Base-by-base conservation (phyloP, 2,113 vertebrate genomes). In the Polypterus senegalus region DNA sequence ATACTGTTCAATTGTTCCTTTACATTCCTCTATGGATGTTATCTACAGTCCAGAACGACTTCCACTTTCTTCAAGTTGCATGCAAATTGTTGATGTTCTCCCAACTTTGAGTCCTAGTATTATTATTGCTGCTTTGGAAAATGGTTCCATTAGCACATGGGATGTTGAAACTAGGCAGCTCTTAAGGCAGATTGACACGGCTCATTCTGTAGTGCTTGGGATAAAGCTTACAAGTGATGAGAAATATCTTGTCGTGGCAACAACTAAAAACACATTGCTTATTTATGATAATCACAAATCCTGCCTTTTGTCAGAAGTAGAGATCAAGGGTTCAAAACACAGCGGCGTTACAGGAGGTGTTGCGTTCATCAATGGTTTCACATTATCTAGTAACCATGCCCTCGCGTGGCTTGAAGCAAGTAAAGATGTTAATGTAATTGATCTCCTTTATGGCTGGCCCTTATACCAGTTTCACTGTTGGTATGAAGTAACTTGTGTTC, bases 401-500 rank as follows among this genome's bases (percentile, higher is more conserved):
- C 89, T 99, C 59, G 95, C 93, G 3, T 99, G 96, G 96, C 85
- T 98, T 45, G 95, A 99, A 68, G 92, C 94, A 65, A 99, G 95
- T 75, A 99, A 96, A 83, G 91, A 96, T 1, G 89, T 98, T 65
- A 96, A 91, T 5, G 92, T 98, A 48, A 97, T 99, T 10, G 96
- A 99, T 68, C 77, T 99, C 57, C 85, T 93, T 11, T 99, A 97
- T 0, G 93, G 96, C 1, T 98, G 95, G 96, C 96, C 96, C 9
- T 88, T 99, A 48, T 95, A 97, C 80, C 93, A 97, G 69, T 97
- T 98, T 75, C 95, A 97, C 71, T 99, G 96, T 78, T 99, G 96
- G 96, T 97, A 99, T 0, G 96, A 99, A 76, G 93, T 99, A 62
- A 99, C 96, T 4, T 98, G 93, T 57, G 92, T 97, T 67, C 93